A percentile compares a stretch with the other conserved stretches of the same genome.
phyloP scores from a whole-genome alignment of 2,113 vertebrate genomes.

The Alces alces region DNA sequence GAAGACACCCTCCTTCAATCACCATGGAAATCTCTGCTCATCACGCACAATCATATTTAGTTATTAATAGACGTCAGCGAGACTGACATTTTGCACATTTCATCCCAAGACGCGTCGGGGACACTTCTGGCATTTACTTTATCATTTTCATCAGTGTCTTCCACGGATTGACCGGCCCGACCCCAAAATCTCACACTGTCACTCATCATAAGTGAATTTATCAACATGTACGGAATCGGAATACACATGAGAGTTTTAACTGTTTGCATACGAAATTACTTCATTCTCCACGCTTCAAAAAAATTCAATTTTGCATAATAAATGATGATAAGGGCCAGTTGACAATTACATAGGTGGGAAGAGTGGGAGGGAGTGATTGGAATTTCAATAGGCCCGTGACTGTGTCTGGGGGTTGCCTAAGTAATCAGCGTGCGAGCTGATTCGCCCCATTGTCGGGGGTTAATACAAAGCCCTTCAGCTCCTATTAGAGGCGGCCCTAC shows the following conservation, averaged over 20 bases:
- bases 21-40: constrained; percentile 84
- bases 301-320: constrained; percentile 90
- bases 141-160: constrained; percentile 88
- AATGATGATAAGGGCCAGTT: constrained; percentile 88
- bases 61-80: constrained; percentile 85
- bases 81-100: constrained; percentile 86
- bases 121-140: constrained; percentile 89
- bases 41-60: constrained; percentile 84
- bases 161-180: constrained; percentile 81
- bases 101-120: constrained; percentile 85
- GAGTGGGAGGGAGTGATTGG: constrained; percentile 78
- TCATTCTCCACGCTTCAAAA: constrained; percentile 89
- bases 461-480: constrained; percentile 74
- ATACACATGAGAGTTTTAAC: constrained; percentile 86
- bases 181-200: constrained; percentile 91
- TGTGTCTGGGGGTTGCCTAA: constrained; percentile 74
- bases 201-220: constrained; percentile 93
- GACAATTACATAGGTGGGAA: constrained; percentile 91
- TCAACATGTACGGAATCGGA: constrained; percentile 87
- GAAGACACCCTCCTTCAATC: constrained; percentile 85
- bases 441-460: constrained; percentile 70
- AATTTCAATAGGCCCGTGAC: constrained; percentile 79
- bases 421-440: constrained; percentile 71
- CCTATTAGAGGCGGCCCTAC: constrained; percentile 65
- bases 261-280: constrained; percentile 93